phyloP scores from a whole-genome alignment of 1,140 invertebrate species.

The Akabosia matsudoensis region DNA sequence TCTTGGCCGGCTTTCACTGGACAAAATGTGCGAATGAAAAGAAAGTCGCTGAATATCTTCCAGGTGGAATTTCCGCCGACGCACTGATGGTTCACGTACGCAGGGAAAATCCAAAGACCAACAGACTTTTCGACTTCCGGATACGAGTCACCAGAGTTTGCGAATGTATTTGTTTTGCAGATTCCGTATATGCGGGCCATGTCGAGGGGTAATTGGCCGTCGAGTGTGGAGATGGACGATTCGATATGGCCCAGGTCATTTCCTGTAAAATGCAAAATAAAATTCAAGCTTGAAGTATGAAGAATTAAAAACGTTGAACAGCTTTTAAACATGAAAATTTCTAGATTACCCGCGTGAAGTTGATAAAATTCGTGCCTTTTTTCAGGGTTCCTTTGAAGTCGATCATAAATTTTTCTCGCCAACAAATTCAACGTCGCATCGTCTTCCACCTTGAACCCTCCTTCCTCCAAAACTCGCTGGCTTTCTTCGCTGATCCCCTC shows the following conservation, averaged over 20 bases:
- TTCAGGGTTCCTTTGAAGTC: background rate
- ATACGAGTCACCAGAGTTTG: conserved; percentile 8
- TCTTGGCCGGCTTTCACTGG: background rate
- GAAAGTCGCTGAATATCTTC: conserved; percentile 10
- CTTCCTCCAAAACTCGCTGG: background rate
- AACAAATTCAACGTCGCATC: conserved; percentile 1
- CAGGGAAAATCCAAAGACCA: conserved; percentile 1
- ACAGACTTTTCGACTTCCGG: conserved; percentile 19
- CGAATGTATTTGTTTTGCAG: background rate
- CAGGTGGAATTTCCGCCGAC: conserved; percentile 17
- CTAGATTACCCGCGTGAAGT: background rate
- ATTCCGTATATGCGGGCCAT: conserved; percentile 14
- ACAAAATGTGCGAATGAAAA: background rate
- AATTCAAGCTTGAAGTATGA: background rate
- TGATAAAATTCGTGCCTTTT: background rate
- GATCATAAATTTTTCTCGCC: conserved; percentile 3
- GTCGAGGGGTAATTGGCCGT: background rate
- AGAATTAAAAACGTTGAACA: background rate
- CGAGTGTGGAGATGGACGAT: background rate
- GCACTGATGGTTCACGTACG: conserved; percentile 12
- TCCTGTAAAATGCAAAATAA: conserved; percentile 17
- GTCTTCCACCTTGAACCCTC: background rate
- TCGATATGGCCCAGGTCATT: background rate
- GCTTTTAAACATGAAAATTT: too few relatives aligned
- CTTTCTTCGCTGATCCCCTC: background rate